A percentile compares a stretch with the other conserved stretches of the same genome.
These are phyloP conservation scores for Ashinkailepas kermadecensis DNA, from an alignment of 2,888 invertebrate species.

Conservation along the genomic window DNA sequence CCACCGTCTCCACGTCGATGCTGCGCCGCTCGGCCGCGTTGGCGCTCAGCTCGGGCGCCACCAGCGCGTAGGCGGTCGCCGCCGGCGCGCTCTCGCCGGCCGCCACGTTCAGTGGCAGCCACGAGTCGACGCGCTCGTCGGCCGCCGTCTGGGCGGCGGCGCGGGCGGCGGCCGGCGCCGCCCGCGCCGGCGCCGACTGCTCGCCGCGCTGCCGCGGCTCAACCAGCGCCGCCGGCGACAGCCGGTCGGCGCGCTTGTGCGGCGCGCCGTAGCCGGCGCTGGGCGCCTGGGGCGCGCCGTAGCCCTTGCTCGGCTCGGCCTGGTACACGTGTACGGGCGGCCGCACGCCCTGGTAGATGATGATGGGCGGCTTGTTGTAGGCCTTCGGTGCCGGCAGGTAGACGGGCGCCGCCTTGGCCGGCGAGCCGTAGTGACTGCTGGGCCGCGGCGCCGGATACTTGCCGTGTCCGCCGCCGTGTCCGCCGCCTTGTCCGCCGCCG, in stretches of 20 bases:
- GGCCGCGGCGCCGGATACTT: conserved; percentile 26
- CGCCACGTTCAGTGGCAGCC: conserved; percentile 9
- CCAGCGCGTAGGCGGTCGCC: not conserved
- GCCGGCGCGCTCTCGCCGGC: not conserved
- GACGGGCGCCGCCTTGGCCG: conserved; percentile 31
- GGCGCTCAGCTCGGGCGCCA: not conserved
- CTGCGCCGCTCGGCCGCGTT: not conserved
- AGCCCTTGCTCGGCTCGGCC: conserved; percentile 33
- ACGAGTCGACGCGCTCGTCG: not conserved
- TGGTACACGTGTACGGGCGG: conserved; percentile 42
- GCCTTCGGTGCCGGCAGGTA: conserved; percentile 39
- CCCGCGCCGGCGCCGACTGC: not conserved
- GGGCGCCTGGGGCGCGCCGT: conserved; percentile 26
- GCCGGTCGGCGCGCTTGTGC: not conserved
- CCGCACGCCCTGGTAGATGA: conserved; percentile 41
- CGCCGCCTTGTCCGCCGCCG: conserved; percentile 22
- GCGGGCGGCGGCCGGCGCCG: not conserved
- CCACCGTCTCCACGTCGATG: not conserved
- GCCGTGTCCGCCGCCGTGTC: conserved; percentile 24
- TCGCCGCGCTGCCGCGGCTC: not conserved
- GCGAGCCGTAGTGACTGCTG: conserved; percentile 4
- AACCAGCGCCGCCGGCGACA: not conserved
- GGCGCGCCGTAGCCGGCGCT: conserved; percentile 25
- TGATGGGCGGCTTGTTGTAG: conserved; percentile 40
- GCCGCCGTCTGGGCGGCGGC: not conserved